phyloP scores from a whole-genome alignment of 2,888 invertebrate genomes.

The Micoletzkya japonica region DNA sequence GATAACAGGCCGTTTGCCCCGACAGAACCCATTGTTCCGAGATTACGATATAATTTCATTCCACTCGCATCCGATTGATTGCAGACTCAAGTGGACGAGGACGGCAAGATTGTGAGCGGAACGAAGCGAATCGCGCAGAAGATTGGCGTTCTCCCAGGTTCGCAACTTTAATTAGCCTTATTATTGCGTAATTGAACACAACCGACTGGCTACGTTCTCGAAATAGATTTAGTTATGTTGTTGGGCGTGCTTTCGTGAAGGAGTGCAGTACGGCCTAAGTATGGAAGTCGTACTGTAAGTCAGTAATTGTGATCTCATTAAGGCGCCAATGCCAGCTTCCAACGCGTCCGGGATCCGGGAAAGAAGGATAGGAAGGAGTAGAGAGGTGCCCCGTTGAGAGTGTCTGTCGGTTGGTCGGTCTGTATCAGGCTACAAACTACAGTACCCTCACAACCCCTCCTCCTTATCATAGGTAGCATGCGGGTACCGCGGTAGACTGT shows the following conservation, averaged over 20 bases:
- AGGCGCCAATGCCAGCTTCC: slow-evolving; percentile 8
- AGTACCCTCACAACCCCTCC: too few relatives aligned
- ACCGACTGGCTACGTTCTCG: not conserved
- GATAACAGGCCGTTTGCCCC: too few relatives aligned
- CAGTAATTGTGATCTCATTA: not conserved
- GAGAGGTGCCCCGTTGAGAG: not conserved
- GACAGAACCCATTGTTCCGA: too few relatives aligned
- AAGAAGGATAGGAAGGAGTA: not conserved
- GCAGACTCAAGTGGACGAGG: slow-evolving; percentile 18
- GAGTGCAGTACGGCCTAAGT: not conserved
- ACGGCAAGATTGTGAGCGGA: slow-evolving; percentile 21
- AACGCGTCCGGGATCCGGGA: not conserved
- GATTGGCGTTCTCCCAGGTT: slow-evolving; percentile 31
- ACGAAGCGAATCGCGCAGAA: slow-evolving; percentile 33
- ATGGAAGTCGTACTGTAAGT: too few relatives aligned
- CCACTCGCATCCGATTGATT: too few relatives aligned
- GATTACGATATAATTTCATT: too few relatives aligned
- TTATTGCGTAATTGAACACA: not conserved
- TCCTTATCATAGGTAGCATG: too few relatives aligned
- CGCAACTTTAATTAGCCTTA: too few relatives aligned
- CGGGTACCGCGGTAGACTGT: too few relatives aligned
- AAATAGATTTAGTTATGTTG: not conserved
- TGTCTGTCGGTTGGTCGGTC: too few relatives aligned
- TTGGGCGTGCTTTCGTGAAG: not conserved
- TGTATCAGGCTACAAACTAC: too few relatives aligned